Percentiles rank a stretch among this genome's conserved stretches.
Conservation (phyloP, 2,888 invertebrate genomes). For the Brachyopa scutellaris region DNA sequence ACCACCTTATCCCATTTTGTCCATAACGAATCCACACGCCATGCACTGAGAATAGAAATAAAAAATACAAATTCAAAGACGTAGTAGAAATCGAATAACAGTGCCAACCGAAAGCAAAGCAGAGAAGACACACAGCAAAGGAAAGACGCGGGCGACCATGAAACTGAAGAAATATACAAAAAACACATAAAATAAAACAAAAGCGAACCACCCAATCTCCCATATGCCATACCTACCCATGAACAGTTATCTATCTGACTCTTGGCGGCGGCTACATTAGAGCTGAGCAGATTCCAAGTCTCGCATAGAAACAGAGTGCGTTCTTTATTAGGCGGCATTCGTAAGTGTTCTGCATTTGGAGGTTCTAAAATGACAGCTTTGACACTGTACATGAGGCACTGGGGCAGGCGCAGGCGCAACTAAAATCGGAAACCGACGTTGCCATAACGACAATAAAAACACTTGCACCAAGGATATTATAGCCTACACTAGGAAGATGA, state of each 20-base stretch:
- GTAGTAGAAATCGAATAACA: conserved; percentile 65
- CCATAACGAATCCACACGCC: conserved; percentile 64
- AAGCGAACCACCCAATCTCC: conserved; percentile 26
- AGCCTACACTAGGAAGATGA: too few relatives aligned
- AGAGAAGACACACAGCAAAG: conserved; percentile 22
- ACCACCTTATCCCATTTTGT: conserved; percentile 59
- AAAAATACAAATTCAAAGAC: conserved; percentile 41
- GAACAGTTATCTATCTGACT: conserved; percentile 49
- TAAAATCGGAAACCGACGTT: too few relatives aligned
- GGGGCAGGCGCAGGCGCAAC: conserved; percentile 18
- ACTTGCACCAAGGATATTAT: too few relatives aligned
- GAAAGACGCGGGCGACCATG: conserved; percentile 8
- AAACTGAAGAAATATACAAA: not conserved
- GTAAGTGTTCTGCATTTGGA: conserved; percentile 19
- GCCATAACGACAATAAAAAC: too few relatives aligned
- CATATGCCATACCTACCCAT: conserved; percentile 15
- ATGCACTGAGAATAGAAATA: conserved; percentile 43
- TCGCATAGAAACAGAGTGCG: conserved; percentile 22
- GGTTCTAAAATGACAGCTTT: conserved; percentile 44
- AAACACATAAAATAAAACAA: conserved; percentile 36
- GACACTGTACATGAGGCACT: conserved; percentile 20
- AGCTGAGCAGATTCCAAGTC: conserved; percentile 37
- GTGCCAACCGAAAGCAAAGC: conserved; percentile 38
- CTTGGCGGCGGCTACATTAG: conserved; percentile 50
- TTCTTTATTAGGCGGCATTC: conserved; percentile 8